Evolutionary conservation across 2,888 invertebrate species (phyloP), one percentile per base, ranked within the genome.

Genomic region (Smittia aterrima): DNA sequence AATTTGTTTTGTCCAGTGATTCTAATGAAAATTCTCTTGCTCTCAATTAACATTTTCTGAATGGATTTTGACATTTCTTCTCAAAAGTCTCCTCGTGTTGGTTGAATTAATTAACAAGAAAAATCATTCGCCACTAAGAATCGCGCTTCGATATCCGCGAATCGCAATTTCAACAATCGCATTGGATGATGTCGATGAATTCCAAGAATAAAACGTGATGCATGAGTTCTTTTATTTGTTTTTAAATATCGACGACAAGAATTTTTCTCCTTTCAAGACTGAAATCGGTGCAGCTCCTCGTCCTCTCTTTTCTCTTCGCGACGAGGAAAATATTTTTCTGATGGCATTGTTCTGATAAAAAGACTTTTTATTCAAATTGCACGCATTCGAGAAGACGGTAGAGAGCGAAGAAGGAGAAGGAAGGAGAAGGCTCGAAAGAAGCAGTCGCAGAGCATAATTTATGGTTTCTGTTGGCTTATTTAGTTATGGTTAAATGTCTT

Each of bases 101-200:
- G 6, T 58, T 58, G 16, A 20, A 58, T 20, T 20, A 22, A 58
- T 58, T 9, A 58, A 58, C 7, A 18, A 58, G 22, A n/a, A 58
- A 22, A 20, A 47, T 18, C n/a, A n/a, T 47, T 13, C 53, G 11
- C 32, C 32, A 9, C 32, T 9, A 32, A 32, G 32, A 3, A 11
- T 47, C 47, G 11, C 47, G 16, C 4, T 58, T 58, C 20, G 4
- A 2, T 18, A 22, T 58, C 1, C 58, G 20, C 58, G 9, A 3
- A 1, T 47, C 16, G 22, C 54, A 53, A 70, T 70, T 70, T 22
- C 24, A 70, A 70, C 16, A 41, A 70, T 70, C 70, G n/a, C n/a
- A 47, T 70, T 70, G 70, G 53, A n/a, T n/a, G 70, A 70, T 70
- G 70, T 70, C 70, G 70, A 70, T 70, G 41, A 70, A 54, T 70